A percentile compares a stretch with the other conserved stretches of the same genome.
phyloP scores from a whole-genome alignment of 2,888 invertebrate genomes.

The Frankliniella intonsa region DNA sequence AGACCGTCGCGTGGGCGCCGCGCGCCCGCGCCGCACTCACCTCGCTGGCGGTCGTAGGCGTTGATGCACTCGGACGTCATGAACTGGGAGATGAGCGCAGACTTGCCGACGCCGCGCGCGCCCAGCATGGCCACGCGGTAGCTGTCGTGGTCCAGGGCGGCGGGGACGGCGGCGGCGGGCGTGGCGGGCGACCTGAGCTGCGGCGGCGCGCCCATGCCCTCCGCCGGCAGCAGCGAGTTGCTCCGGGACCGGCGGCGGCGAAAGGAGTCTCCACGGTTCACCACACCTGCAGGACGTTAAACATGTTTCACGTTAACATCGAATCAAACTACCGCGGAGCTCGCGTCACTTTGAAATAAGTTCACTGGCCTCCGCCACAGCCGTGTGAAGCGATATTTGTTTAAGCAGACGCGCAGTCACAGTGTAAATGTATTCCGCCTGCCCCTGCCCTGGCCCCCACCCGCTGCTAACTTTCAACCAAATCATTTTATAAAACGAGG shows the following conservation, averaged over 20 bases:
- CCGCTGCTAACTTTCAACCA: too few species aligned
- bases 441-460: too few species aligned
- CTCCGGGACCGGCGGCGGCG: constrained; percentile 76
- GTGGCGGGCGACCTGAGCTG: constrained; percentile 53
- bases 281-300: constrained; percentile 62
- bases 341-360: too few species aligned
- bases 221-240: constrained; percentile 68
- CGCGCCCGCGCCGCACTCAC: constrained; percentile 50
- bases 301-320: too few species aligned
- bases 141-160: constrained; percentile 43
- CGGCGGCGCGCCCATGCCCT: constrained; percentile 39
- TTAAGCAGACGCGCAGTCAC: too few species aligned
- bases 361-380: too few species aligned
- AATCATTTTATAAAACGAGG: too few species aligned
- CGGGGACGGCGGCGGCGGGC: constrained; percentile 42
- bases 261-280: constrained; percentile 92
- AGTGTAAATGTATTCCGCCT: too few species aligned
- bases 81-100: constrained; percentile 80
- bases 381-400: too few species aligned
- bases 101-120: constrained; percentile 76
- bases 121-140: constrained; percentile 74
- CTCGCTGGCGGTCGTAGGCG: constrained; percentile 82
- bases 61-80: constrained; percentile 92
- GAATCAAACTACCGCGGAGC: too few species aligned
- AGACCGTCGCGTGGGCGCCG: too few species aligned